phyloP scores from a whole-genome alignment of 2,113 vertebrate genomes.

The Camelus dromedarius region DNA sequence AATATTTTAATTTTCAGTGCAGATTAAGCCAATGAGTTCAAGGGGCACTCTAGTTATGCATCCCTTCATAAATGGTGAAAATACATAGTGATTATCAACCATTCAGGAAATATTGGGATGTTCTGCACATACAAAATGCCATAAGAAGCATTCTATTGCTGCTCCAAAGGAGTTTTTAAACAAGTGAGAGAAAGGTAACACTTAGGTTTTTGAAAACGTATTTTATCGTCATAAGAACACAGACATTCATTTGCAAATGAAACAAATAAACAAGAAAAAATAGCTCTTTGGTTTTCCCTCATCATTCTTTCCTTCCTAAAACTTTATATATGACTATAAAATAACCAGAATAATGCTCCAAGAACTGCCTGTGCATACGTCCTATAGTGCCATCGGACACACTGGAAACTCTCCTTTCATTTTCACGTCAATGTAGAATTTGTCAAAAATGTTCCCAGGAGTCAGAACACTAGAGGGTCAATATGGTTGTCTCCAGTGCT shows the following conservation, averaged over 20 bases:
- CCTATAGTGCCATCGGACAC: neutral
- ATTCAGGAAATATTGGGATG: neutral
- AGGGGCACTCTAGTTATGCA: neutral
- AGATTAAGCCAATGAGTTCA: neutral
- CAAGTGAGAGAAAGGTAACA: neutral
- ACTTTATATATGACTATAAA: neutral
- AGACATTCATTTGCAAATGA: neutral
- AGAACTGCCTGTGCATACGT: neutral
- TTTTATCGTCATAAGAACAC: neutral
- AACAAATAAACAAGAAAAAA: neutral
- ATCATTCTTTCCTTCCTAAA: neutral
- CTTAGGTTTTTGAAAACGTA: neutral
- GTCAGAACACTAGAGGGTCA: neutral
- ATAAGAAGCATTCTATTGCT: neutral
- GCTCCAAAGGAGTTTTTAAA: neutral
- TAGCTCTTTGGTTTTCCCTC: neutral
- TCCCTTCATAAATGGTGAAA: neutral
- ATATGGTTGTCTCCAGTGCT: neutral
- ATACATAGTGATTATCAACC: neutral
- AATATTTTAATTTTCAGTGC: conserved; percentile 4
- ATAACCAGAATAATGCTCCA: neutral
- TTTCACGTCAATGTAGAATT: neutral
- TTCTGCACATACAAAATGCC: neutral
- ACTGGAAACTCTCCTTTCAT: neutral
- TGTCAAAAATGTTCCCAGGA: neutral